Percentiles rank a stretch among this genome's conserved stretches.
Evolutionary conservation across 2,113 vertebrate species (phyloP).

Genomic region (Eulemur macaco): DNA sequence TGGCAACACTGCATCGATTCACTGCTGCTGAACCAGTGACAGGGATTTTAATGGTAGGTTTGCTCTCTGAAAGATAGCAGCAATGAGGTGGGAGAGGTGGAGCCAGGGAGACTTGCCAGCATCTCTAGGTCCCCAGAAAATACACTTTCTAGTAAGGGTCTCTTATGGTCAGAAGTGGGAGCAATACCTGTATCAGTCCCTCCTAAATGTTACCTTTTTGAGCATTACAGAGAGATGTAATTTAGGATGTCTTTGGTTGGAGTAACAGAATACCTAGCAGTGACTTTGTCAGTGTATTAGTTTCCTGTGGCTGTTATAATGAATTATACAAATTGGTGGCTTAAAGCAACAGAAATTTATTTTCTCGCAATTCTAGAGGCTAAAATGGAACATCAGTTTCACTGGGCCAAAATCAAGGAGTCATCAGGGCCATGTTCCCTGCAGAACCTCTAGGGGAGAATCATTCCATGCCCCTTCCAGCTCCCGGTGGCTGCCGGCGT

Average conservation of each 20-base stretch:
- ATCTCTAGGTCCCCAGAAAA: not conserved
- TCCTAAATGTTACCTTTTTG: not conserved
- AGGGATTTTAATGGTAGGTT: not conserved
- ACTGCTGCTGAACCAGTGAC: not conserved
- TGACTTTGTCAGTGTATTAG: not conserved
- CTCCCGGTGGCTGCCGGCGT: not conserved
- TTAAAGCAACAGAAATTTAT: not conserved
- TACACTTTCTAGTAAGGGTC: not conserved
- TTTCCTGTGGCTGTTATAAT: not conserved
- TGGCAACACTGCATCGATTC: fast-evolving
- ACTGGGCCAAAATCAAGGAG: not conserved
- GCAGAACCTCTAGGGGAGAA: not conserved
- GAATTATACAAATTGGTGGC: not conserved
- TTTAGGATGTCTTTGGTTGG: too few relatives aligned
- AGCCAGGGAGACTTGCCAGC: not conserved
- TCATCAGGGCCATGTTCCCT: not conserved
- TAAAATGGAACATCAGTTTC: not conserved
- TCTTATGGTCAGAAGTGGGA: not conserved
- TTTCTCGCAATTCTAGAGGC: not conserved
- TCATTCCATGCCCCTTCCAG: not conserved
- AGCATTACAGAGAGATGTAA: not conserved
- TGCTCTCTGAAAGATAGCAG: not conserved
- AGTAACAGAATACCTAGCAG: not conserved
- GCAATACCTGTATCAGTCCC: not conserved
- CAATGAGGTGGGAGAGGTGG: not conserved